A percentile compares a stretch with the other conserved stretches of the same genome.
These are phyloP conservation scores for Xestia ashworthii DNA, from an alignment of 2,888 invertebrate genomes.

Conservation along the genomic window DNA sequence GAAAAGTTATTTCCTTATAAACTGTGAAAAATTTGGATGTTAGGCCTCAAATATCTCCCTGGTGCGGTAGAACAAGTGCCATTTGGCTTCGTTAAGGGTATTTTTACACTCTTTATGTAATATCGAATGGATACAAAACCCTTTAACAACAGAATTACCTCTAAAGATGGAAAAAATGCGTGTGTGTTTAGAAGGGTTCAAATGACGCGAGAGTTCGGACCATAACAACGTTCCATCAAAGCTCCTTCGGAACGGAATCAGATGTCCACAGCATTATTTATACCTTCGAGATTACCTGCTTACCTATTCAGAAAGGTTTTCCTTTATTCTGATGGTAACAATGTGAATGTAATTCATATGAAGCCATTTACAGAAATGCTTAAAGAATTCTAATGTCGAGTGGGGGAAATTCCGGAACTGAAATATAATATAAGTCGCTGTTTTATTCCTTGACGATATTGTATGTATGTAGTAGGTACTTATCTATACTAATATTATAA, in stretches of 20 bases:
- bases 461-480: no score
- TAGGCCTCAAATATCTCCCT: no score
- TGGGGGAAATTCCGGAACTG: neutral
- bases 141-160: neutral
- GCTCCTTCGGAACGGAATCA: slow-evolving; percentile 18
- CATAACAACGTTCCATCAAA: slow-evolving; percentile 14
- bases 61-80: no score
- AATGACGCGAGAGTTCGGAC: neutral
- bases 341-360: slow-evolving; percentile 20
- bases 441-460: slow-evolving; percentile 2
- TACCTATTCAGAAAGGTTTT: slow-evolving; percentile 6
- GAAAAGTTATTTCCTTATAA: no score
- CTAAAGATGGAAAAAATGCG: neutral
- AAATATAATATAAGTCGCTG: neutral
- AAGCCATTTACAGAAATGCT: slow-evolving; percentile 10
- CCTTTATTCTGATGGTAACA: slow-evolving; percentile 26
- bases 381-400: slow-evolving; percentile 2
- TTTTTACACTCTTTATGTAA: no score
- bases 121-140: no score
- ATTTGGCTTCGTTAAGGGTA: no score
- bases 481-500: no score
- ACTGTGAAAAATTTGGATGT: no score
- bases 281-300: slow-evolving; percentile 16
- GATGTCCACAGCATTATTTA: slow-evolving; percentile 24
- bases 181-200: no score